Conservation (phyloP, 2,888 invertebrate genomes). For the Trichogramma evanescens region DNA sequence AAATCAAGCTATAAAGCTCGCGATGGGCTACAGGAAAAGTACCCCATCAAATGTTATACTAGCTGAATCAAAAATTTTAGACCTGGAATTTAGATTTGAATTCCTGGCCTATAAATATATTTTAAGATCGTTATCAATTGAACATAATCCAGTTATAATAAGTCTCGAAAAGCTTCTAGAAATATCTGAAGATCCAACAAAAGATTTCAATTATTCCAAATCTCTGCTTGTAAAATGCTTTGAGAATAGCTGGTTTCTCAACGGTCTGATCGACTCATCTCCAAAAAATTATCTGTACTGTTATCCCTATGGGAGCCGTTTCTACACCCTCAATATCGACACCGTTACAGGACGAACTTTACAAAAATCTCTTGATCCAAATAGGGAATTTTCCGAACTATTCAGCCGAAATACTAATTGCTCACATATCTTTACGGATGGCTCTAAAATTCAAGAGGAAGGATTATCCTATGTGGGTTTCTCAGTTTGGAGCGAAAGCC, state of each 20-base stretch:
- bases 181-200: not conserved
- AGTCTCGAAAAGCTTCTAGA: conserved; percentile 2
- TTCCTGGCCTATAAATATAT: conserved; percentile 11
- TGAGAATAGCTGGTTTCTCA: not conserved
- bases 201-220: conserved; percentile 12
- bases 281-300: not conserved
- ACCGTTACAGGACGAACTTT: not conserved
- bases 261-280: not conserved
- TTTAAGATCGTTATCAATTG: conserved; percentile 1
- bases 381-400: not conserved
- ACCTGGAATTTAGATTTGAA: conserved; percentile 8
- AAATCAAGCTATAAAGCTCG: conserved; percentile 17
- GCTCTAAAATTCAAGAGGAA: not conserved
- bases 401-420: not conserved
- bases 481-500: not conserved
- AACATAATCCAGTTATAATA: not conserved
- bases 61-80: conserved; percentile 13
- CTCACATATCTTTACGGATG: not conserved
- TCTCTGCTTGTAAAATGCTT: not conserved
- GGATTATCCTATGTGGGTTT: not conserved
- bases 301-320: not conserved
- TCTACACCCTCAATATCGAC: not conserved
- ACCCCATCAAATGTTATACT: conserved; percentile 19
- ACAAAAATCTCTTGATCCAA: not conserved
- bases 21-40: conserved; percentile 14